Conservation (phyloP, 2,888 invertebrate species). For the Quadroppia sp. region DNA sequence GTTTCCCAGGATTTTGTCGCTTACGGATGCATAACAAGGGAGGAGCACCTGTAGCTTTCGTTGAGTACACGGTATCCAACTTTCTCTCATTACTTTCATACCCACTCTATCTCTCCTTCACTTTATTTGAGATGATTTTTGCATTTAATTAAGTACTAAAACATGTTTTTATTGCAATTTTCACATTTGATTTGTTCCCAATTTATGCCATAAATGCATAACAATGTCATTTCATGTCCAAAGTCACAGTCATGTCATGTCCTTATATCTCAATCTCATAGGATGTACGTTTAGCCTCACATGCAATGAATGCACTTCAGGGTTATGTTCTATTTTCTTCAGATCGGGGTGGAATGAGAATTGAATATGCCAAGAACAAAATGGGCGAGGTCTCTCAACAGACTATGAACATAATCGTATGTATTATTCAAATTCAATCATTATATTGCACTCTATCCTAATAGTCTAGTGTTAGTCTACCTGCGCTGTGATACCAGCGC, state of each 20-base stretch:
- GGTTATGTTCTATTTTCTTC: constrained; percentile 94
- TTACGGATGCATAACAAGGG: constrained; percentile 78
- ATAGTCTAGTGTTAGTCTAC: not conserved
- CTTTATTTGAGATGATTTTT: not conserved
- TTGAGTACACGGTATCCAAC: constrained; percentile 71
- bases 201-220: too few species aligned
- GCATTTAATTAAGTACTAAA: not conserved
- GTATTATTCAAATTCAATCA: too few species aligned
- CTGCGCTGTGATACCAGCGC: not conserved
- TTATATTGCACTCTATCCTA: too few species aligned
- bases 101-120: constrained; percentile 2
- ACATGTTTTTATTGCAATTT: not conserved
- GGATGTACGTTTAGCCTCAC: constrained; percentile 83
- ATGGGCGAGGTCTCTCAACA: constrained; percentile 70
- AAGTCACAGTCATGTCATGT: not conserved
- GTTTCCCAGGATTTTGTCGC: constrained; percentile 97
- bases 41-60: constrained; percentile 92
- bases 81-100: not conserved
- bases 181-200: too few species aligned
- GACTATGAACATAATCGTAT: not conserved
- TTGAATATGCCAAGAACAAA: constrained; percentile 98
- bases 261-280: constrained; percentile 46
- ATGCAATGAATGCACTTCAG: constrained; percentile 88
- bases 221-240: not conserved
- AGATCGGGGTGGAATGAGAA: constrained; percentile 93